Evolutionary conservation across 2,888 invertebrate species (phyloP).

Genomic region (Drosophila meridiana): DNA sequence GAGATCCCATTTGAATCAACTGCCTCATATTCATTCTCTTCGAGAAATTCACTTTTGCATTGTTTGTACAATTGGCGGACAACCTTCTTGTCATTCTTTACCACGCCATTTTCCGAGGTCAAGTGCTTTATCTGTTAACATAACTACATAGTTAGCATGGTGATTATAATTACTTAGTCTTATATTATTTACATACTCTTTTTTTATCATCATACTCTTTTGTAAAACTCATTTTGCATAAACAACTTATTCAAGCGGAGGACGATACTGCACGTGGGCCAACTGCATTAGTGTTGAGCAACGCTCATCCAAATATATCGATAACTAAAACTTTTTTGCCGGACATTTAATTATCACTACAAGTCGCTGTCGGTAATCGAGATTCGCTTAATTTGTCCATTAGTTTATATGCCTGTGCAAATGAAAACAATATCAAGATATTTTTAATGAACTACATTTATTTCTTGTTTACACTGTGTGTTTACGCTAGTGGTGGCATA

Average conservation of each 20-base stretch:
- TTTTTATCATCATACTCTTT: not conserved
- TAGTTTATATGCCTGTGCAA: not conserved
- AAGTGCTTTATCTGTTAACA: not conserved
- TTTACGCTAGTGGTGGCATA: not conserved
- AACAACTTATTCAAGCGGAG: not conserved
- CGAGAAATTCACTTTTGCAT: conserved; percentile 40
- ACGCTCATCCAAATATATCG: not conserved
- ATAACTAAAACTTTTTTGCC: not conserved
- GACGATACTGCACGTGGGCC: not conserved
- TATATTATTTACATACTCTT: not conserved
- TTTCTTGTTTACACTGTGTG: conserved; percentile 30
- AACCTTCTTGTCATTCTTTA: not conserved
- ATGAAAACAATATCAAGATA: conserved; percentile 2
- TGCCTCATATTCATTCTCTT: conserved; percentile 35
- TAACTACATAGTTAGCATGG: no score
- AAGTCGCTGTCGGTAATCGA: not conserved
- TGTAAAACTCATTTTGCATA: not conserved
- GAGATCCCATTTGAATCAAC: not conserved
- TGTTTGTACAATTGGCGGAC: conserved; percentile 10
- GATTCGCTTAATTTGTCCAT: conserved; percentile 69
- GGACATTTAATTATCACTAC: no score
- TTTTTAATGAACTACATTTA: not conserved
- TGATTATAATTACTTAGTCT: not conserved
- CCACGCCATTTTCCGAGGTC: not conserved
- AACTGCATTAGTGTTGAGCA: not conserved